phyloP scores from a whole-genome alignment of 2,113 vertebrate species.

The Columba janthina region DNA sequence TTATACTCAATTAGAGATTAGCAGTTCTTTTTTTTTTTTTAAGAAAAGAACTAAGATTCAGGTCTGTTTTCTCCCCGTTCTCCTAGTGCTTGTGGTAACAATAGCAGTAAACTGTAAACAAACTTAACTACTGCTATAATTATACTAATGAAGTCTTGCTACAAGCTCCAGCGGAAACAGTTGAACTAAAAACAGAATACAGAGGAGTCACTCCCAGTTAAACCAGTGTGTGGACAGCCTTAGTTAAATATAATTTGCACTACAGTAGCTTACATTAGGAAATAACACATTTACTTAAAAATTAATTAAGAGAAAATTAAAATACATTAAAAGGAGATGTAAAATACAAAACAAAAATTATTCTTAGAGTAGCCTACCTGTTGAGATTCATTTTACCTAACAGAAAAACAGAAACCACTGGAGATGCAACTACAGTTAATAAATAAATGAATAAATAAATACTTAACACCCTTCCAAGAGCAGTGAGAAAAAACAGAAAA shows the following conservation, averaged over 20 bases:
- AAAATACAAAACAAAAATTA: background rate
- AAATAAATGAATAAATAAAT: too few relatives aligned
- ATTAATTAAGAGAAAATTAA: background rate
- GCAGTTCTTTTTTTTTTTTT: background rate
- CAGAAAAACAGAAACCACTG: background rate
- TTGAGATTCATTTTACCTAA: background rate
- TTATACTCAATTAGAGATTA: fast-evolving
- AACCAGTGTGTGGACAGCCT: background rate
- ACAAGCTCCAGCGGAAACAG: background rate
- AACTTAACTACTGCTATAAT: background rate
- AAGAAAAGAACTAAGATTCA: background rate
- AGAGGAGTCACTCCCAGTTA: background rate
- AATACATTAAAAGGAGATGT: background rate
- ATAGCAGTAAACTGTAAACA: background rate
- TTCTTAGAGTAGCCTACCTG: background rate
- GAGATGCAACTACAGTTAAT: background rate
- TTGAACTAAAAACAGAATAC: background rate
- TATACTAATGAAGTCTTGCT: background rate
- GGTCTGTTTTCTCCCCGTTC: background rate
- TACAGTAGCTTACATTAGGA: background rate
- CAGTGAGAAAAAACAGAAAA: background rate
- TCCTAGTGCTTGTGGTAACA: background rate
- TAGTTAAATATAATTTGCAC: background rate
- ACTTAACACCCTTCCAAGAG: background rate
- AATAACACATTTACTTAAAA: background rate